Evolutionary conservation across 2,797 vertebrate genomes (phyloP).

Genomic region (Xenopus petersii): DNA sequence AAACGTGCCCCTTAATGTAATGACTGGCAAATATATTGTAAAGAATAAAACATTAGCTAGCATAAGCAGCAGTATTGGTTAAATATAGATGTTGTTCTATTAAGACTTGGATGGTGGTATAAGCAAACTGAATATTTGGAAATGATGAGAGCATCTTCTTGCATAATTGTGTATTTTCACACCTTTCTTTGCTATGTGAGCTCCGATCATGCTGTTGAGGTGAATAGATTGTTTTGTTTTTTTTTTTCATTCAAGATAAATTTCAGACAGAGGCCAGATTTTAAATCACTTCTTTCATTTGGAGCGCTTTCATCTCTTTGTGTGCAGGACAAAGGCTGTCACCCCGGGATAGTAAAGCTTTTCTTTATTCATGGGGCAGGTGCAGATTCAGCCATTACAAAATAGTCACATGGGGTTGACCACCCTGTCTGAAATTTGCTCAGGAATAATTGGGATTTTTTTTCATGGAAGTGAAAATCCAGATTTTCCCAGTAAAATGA

Average conservation of each 20-base stretch:
- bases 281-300: constrained; percentile 41
- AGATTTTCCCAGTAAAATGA: not conserved
- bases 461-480: not conserved
- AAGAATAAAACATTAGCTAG: too few relatives aligned
- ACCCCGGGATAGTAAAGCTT: constrained; percentile 25
- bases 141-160: not conserved
- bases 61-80: too few relatives aligned
- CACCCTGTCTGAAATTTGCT: not conserved
- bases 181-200: constrained; percentile 3
- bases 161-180: constrained; percentile 1
- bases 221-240: constrained; percentile 13
- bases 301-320: constrained; percentile 38
- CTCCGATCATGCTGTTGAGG: constrained; percentile 14
- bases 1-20: too few relatives aligned
- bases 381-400: constrained; percentile 2
- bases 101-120: not conserved
- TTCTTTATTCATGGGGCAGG: constrained; percentile 1
- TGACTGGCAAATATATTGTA: too few relatives aligned
- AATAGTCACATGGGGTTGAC: not conserved
- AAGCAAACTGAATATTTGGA: not conserved
- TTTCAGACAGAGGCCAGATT: constrained; percentile 35
- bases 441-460: not conserved
- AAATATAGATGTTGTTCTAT: not conserved
- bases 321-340: constrained; percentile 35
- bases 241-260: constrained; percentile 19